Conservation (phyloP, 1,140 invertebrate species). For the Polypedilum pembai region DNA sequence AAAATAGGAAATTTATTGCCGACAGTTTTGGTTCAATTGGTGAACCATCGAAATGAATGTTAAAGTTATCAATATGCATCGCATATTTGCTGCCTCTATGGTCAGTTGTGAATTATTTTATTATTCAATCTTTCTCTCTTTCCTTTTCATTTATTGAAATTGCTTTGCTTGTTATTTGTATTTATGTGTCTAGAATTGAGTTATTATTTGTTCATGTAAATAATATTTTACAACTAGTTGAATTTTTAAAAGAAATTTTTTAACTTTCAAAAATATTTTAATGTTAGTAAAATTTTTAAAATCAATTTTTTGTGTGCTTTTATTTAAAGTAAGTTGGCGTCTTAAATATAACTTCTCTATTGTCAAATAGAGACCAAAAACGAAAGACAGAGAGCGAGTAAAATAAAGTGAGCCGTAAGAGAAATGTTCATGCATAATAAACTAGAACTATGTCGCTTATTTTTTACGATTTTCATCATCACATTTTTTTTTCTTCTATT, state of each 20-base stretch:
- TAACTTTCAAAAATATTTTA: no score
- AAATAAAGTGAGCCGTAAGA: constrained; percentile 12
- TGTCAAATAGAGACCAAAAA: no score
- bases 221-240: no score
- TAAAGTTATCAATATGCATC: constrained; percentile 16
- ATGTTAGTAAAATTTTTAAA: no score
- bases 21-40: constrained; percentile 16
- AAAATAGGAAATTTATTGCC: constrained; percentile 3
- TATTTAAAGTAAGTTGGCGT: no score
- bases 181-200: neutral
- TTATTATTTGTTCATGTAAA: neutral
- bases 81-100: constrained; percentile 5
- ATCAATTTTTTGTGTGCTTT: no score
- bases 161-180: neutral
- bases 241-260: no score
- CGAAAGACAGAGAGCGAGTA: neutral
- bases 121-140: neutral
- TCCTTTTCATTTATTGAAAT: neutral
- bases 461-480: constrained; percentile 18
- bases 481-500: neutral
- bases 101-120: constrained; percentile 1
- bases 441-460: constrained; percentile 17
- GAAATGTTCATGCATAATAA: constrained; percentile 10
- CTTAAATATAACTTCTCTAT: no score
- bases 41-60: constrained; percentile 6